phyloP scores from a whole-genome alignment of 2,888 invertebrate species.

The Diploptera punctata region DNA sequence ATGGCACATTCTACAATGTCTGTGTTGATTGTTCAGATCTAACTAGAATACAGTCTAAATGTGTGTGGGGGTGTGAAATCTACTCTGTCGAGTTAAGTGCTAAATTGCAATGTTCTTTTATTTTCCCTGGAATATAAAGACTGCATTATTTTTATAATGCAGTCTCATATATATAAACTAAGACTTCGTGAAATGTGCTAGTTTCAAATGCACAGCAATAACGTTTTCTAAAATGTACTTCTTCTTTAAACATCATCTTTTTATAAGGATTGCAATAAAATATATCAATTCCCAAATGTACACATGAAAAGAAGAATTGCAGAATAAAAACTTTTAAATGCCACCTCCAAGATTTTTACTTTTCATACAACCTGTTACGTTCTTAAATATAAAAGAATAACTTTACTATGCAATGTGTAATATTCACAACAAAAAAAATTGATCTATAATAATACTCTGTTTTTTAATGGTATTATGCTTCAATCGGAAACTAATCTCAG shows the following conservation, averaged over 20 bases:
- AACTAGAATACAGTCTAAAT: constrained; percentile 39
- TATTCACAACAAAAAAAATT: constrained; percentile 32
- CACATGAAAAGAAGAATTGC: constrained; percentile 33
- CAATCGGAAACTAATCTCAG: constrained; percentile 4
- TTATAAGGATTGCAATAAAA: constrained; percentile 42
- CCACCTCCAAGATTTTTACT: constrained; percentile 33
- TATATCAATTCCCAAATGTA: constrained; percentile 42
- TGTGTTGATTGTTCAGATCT: constrained; percentile 42
- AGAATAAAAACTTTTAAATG: constrained; percentile 36
- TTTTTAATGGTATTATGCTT: constrained; percentile 18
- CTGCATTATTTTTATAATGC: constrained; percentile 22
- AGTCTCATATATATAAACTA: constrained; percentile 24
- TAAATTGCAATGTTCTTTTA: too few species aligned
- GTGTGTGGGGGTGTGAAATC: constrained; percentile 25
- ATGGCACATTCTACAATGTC: constrained; percentile 46
- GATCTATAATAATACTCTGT: constrained; percentile 34
- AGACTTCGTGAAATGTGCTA: constrained; percentile 41
- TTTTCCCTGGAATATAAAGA: not conserved
- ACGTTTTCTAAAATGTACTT: constrained; percentile 38
- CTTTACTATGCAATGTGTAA: constrained; percentile 12
- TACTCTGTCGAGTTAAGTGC: too few species aligned
- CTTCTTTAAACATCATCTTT: constrained; percentile 30
- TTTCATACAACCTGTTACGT: constrained; percentile 15
- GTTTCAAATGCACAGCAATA: constrained; percentile 39
- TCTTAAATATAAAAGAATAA: constrained; percentile 33